phyloP scores from a whole-genome alignment of 2,797 vertebrate species.

The Bradypus variegatus region DNA sequence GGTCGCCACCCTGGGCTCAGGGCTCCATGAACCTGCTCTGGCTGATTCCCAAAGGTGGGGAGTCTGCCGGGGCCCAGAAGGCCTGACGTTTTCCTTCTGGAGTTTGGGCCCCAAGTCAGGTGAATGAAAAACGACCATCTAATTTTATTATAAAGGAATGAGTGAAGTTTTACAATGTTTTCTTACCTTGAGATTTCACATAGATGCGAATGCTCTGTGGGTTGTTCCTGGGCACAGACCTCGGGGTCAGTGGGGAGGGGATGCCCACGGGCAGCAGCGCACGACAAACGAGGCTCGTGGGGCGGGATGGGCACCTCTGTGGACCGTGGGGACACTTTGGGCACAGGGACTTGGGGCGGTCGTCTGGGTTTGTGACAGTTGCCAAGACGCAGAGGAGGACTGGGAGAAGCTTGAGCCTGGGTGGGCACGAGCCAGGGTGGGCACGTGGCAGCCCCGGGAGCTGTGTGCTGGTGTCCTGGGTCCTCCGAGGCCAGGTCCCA shows the following conservation, averaged over 20 bases:
- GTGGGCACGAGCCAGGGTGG: too few relatives aligned
- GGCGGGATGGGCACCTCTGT: neutral
- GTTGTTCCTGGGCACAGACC: neutral
- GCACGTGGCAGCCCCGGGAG: too few relatives aligned
- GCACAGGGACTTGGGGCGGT: too few relatives aligned
- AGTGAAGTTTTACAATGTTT: neutral
- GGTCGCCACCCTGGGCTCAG: accelerated
- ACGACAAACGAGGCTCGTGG: accelerated
- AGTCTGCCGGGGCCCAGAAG: too few relatives aligned
- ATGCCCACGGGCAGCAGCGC: neutral
- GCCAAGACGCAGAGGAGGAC: too few relatives aligned
- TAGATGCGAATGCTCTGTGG: accelerated
- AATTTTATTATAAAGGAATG: neutral
- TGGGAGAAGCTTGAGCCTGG: too few relatives aligned
- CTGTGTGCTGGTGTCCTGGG: too few relatives aligned
- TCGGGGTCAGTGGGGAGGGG: neutral
- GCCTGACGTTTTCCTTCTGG: neutral
- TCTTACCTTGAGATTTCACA: neutral
- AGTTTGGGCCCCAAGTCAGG: neutral
- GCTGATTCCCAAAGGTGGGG: too few relatives aligned
- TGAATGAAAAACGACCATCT: neutral
- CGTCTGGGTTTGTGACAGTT: too few relatives aligned
- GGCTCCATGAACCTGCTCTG: neutral
- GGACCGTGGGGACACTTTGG: too few relatives aligned
- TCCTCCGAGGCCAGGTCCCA: too few relatives aligned